phyloP scores from a whole-genome alignment of 1,140 invertebrate species.

The Drosophila cardini region DNA sequence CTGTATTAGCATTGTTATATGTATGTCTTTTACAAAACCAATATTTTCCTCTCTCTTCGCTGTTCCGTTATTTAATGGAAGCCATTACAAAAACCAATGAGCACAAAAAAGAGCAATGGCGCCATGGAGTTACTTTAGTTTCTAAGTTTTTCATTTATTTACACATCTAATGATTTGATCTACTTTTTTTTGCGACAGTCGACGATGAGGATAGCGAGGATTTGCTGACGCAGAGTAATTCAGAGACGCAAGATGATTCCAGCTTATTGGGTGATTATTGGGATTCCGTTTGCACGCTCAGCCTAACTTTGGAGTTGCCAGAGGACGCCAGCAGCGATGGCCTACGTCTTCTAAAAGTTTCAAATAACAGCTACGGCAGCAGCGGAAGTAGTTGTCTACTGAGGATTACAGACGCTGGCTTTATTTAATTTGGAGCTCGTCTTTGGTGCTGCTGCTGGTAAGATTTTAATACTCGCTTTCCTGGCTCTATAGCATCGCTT shows the following conservation, averaged over 20 bases:
- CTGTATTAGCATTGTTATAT: no score
- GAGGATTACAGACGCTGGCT: conserved; percentile 57
- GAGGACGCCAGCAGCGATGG: conserved; percentile 21
- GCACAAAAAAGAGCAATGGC: no score
- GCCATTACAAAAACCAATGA: no score
- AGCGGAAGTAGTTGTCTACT: conserved; percentile 51
- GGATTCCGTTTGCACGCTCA: conserved; percentile 63
- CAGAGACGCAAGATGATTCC: conserved; percentile 3
- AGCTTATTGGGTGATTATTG: conserved; percentile 61
- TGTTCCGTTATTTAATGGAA: no score
- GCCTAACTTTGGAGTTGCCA: conserved; percentile 50
- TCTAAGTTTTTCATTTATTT: conserved; percentile 17
- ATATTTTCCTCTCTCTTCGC: no score
- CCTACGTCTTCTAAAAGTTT: conserved; percentile 57
- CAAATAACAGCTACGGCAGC: conserved; percentile 54
- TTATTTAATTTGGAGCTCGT: conserved; percentile 64
- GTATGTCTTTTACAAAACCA: no score
- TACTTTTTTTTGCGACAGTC: conserved; percentile 20
- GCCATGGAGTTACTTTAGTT: no score
- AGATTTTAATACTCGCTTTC: conserved; percentile 93
- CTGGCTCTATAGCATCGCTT: conserved; percentile 90
- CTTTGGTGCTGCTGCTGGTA: conserved; percentile 81
- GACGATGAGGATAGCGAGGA: conserved; percentile 23
- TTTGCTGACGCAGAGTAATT: not conserved
- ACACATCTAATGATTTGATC: conserved; percentile 1